These are phyloP conservation scores for fruit fly (Drosophila melanogaster) DNA, from an alignment of 1,140 invertebrate genomes.

Conservation along the genomic window Release_6_plus_ISO1_MT NT_033779.5:16693001-16693500, in stretches of 20 bases:
- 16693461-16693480: slow-evolving; percentile 33
- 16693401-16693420: slow-evolving; percentile 36
- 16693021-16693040: slow-evolving; percentile 10
- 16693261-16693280: slow-evolving; percentile 68
- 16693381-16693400: neutral
- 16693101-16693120: slow-evolving; percentile 43
- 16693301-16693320: neutral
- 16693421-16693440: slow-evolving; percentile 7
- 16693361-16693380: slow-evolving; percentile 49
- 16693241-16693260: slow-evolving; percentile 58
- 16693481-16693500: slow-evolving; percentile 56
- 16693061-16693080: slow-evolving; percentile 1
- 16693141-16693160: slow-evolving; percentile 54
- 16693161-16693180: slow-evolving; percentile 59
- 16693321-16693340: slow-evolving; percentile 28
- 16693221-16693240: slow-evolving; percentile 9
- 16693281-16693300: slow-evolving; percentile 52
- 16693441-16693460: slow-evolving; percentile 2
- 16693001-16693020: neutral
- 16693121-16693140: slow-evolving; percentile 68
- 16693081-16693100: neutral
- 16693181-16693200: slow-evolving; percentile 40
- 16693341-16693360: slow-evolving; percentile 60
- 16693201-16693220: slow-evolving; percentile 2
- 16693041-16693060: slow-evolving; percentile 34